These are phyloP conservation scores for Neuroscelio doddi DNA, from an alignment of 2,888 invertebrate genomes.

Conservation along the genomic window DNA sequence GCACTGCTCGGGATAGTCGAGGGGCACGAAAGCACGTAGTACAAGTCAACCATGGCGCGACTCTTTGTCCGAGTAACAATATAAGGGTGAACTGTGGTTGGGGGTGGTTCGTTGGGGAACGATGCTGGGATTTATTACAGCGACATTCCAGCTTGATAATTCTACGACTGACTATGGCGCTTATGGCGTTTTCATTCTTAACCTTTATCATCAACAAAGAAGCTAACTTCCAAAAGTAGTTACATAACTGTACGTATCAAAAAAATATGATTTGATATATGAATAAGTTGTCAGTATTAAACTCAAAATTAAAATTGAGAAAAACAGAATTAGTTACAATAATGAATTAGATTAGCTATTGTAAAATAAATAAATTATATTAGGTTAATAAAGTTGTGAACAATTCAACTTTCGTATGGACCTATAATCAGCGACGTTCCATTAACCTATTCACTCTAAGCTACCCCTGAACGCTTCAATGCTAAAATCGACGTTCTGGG, in stretches of 20 bases:
- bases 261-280: no score
- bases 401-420: slow-evolving; percentile 32
- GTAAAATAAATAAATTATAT: no score
- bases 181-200: slow-evolving; percentile 50
- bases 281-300: no score
- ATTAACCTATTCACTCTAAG: slow-evolving; percentile 43
- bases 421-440: slow-evolving; percentile 43
- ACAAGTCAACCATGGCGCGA: slow-evolving; percentile 63
- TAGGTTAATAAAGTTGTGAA: no score
- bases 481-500: slow-evolving; percentile 56
- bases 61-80: slow-evolving; percentile 70
- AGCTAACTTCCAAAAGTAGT: slow-evolving; percentile 3
- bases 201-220: slow-evolving; percentile 50
- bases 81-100: slow-evolving; percentile 65
- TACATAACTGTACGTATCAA: no score
- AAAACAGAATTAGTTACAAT: no score
- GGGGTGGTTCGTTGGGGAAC: slow-evolving; percentile 48
- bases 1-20: slow-evolving; percentile 28
- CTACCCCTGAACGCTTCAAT: slow-evolving; percentile 50
- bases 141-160: slow-evolving; percentile 69
- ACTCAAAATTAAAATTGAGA: no score
- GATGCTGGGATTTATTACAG: slow-evolving; percentile 68
- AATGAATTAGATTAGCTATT: no score
- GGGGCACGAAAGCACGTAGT: slow-evolving; percentile 58
- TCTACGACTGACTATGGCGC: slow-evolving; percentile 51